These are phyloP conservation scores for Steinernema khuongi DNA, from an alignment of 1,140 invertebrate species.

Conservation along the genomic window DNA sequence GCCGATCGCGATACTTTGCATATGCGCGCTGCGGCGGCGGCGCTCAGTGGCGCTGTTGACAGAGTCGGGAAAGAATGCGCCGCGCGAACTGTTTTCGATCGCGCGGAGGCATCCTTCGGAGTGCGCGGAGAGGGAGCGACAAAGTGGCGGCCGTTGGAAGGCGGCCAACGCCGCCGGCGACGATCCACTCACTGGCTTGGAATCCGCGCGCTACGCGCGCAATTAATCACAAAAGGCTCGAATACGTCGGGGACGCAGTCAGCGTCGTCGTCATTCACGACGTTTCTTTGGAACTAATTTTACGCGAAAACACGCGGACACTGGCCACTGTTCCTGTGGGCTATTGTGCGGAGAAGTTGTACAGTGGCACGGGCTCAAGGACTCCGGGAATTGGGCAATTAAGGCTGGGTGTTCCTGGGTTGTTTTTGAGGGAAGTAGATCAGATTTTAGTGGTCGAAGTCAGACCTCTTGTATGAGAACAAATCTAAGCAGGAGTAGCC, in stretches of 20 bases:
- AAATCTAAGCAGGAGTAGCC: no score
- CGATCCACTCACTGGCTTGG: background rate
- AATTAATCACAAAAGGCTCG: background rate
- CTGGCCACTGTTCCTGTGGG: no score
- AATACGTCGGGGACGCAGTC: background rate
- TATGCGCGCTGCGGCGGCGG: background rate
- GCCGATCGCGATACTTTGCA: conserved; percentile 13
- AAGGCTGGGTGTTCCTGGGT: no score
- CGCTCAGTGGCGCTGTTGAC: conserved; percentile 11
- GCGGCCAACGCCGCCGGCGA: background rate
- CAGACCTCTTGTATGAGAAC: no score
- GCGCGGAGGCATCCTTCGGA: background rate
- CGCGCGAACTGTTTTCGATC: background rate
- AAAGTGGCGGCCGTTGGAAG: background rate
- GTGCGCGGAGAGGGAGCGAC: background rate
- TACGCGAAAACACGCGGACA: no score
- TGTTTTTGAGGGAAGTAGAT: no score
- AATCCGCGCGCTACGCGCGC: background rate
- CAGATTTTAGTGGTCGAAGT: no score
- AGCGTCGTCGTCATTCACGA: no score
- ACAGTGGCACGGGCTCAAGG: no score
- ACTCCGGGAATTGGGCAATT: no score
- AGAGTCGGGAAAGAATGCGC: background rate
- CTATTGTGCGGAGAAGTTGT: no score
- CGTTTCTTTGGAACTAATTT: no score